phyloP scores from a whole-genome alignment of 2,888 invertebrate genomes.

The Pseudococcus jackbeardsleyi region DNA sequence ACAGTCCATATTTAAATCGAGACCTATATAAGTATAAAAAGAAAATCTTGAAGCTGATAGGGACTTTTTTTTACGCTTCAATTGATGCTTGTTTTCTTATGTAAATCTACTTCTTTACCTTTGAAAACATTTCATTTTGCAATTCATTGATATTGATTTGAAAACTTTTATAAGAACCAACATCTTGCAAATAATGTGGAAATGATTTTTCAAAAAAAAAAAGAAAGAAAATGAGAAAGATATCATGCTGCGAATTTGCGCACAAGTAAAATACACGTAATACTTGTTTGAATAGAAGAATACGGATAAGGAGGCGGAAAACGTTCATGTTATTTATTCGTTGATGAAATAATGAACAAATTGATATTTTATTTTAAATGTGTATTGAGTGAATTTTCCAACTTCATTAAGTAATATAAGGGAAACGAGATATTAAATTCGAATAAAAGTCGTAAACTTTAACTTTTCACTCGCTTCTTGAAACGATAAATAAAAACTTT shows the following conservation, averaged over 20 bases:
- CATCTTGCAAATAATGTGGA: constrained; percentile 10
- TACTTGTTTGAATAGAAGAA: not conserved
- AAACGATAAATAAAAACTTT: constrained; percentile 47
- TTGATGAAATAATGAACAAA: constrained; percentile 44
- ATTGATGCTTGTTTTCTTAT: constrained; percentile 10
- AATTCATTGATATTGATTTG: constrained; percentile 10
- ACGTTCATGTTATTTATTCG: constrained; percentile 12
- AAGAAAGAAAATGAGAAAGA: not conserved
- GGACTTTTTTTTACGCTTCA: constrained; percentile 1
- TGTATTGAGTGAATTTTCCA: constrained; percentile 38
- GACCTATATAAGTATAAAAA: not conserved
- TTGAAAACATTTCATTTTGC: constrained; percentile 10
- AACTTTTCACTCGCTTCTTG: constrained; percentile 44
- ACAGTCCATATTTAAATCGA: not conserved
- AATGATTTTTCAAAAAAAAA: not conserved
- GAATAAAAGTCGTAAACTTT: constrained; percentile 38
- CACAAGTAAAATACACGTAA: not conserved
- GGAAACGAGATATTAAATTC: constrained; percentile 47
- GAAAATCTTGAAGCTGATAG: not conserved
- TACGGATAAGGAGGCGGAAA: not conserved
- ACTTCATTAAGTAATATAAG: constrained; percentile 44
- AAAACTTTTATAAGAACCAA: constrained; percentile 4
- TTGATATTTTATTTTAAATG: constrained; percentile 40
- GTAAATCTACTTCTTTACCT: constrained; percentile 10
- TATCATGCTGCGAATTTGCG: not conserved